Percentiles rank a stretch among this genome's conserved stretches.
phyloP scores from a whole-genome alignment of 2,797 vertebrate genomes.

The Pterois miles region DNA sequence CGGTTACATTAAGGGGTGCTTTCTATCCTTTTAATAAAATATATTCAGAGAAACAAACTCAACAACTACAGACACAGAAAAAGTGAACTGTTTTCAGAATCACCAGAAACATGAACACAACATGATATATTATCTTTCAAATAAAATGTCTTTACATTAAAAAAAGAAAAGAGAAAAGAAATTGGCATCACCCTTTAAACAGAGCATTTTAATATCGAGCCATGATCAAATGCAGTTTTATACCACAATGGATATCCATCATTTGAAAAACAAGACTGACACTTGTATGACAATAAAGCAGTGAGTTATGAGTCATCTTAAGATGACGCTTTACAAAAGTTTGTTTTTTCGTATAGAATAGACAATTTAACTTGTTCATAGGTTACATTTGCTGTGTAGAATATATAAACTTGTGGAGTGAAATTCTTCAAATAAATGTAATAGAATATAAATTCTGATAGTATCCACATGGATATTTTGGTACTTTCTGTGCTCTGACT shows the following conservation, averaged over 20 bases:
- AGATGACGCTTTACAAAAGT: constrained; percentile 2
- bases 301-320: not conserved
- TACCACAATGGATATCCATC: constrained; percentile 35
- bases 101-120: constrained; percentile 34
- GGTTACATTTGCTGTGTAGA: not conserved
- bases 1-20: not conserved
- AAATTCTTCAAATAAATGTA: constrained; percentile 12
- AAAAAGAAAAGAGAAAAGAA: constrained; percentile 16
- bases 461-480: constrained; percentile 13
- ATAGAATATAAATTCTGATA: constrained; percentile 13
- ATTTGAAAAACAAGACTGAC: constrained; percentile 19
- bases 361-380: not conserved
- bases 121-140: constrained; percentile 18
- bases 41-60: constrained; percentile 22
- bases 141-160: constrained; percentile 14
- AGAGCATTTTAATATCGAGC: constrained; percentile 60
- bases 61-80: constrained; percentile 1
- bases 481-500: constrained; percentile 55
- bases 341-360: not conserved
- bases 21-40: not conserved
- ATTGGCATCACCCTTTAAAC: constrained; percentile 75
- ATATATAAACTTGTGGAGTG: constrained; percentile 19
- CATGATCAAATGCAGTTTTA: constrained; percentile 54
- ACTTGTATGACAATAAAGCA: constrained; percentile 17
- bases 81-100: constrained; percentile 11